A percentile compares a stretch with the other conserved stretches of the same genome.
These are phyloP conservation scores for Hydropsyche betteni DNA, from an alignment of 2,888 invertebrate species.

Conservation along the genomic window DNA sequence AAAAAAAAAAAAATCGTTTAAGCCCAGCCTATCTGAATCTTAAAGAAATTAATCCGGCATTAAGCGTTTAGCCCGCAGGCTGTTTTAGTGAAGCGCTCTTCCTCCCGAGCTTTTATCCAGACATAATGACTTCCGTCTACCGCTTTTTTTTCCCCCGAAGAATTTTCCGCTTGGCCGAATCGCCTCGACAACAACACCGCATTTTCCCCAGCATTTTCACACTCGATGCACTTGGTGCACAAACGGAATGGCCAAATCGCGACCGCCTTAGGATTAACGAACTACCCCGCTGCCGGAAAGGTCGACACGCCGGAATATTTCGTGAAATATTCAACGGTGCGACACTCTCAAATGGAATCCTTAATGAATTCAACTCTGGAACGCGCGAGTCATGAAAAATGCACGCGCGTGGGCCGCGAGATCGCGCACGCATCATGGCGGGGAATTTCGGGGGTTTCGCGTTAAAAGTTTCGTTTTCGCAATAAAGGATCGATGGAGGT, in stretches of 20 bases:
- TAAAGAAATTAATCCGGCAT: constrained; percentile 28
- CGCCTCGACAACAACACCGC: too few species aligned
- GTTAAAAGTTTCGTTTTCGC: too few species aligned
- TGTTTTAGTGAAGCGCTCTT: constrained; percentile 23
- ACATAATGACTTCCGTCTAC: constrained; percentile 25
- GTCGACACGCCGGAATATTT: neutral
- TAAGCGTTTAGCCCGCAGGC: constrained; percentile 18
- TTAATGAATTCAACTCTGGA: constrained; percentile 23
- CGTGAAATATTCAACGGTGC: constrained; percentile 14
- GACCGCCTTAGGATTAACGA: too few species aligned
- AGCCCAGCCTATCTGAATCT: neutral
- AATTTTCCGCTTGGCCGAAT: too few species aligned
- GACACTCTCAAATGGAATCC: constrained; percentile 33
- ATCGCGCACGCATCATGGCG: too few species aligned
- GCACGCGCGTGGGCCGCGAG: neutral
- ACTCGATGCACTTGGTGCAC: too few species aligned
- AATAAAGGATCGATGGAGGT: too few species aligned
- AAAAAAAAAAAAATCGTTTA: too few species aligned
- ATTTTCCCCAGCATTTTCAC: too few species aligned
- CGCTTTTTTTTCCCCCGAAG: neutral
- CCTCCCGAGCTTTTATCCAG: constrained; percentile 20
- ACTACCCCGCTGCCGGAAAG: neutral
- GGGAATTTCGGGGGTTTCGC: too few species aligned
- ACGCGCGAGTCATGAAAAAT: constrained; percentile 13
- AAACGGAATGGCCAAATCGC: too few species aligned